phyloP scores from a whole-genome alignment of 2,888 invertebrate species.

The Thereva nobilitata region DNA sequence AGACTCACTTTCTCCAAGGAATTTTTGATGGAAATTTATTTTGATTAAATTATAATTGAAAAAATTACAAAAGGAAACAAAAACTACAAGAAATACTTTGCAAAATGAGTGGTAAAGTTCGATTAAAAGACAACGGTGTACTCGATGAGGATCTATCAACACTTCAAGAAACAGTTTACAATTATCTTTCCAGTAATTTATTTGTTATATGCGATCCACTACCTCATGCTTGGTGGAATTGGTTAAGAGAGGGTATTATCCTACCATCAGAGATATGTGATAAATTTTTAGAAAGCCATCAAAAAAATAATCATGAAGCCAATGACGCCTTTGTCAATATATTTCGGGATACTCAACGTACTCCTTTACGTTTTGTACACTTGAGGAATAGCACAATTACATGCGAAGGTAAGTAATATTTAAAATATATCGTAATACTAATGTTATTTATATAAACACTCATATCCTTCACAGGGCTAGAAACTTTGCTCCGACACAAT shows the following conservation, averaged over 20 bases:
- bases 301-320: slow-evolving; percentile 60
- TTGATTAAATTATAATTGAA: slow-evolving; percentile 5
- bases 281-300: slow-evolving; percentile 58
- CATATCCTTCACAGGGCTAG: slow-evolving; percentile 55
- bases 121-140: slow-evolving; percentile 57
- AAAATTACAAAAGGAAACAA: slow-evolving; percentile 2
- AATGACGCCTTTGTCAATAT: slow-evolving; percentile 72
- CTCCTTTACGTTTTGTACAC: slow-evolving; percentile 70
- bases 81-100: not conserved
- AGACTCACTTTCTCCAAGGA: slow-evolving; percentile 27
- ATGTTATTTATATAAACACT: slow-evolving; percentile 2
- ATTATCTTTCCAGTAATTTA: slow-evolving; percentile 55
- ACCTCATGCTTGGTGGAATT: slow-evolving; percentile 49
- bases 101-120: slow-evolving; percentile 58
- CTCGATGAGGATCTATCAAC: slow-evolving; percentile 57
- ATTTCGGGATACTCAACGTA: slow-evolving; percentile 69
- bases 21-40: slow-evolving; percentile 30
- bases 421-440: not conserved
- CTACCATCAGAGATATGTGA: slow-evolving; percentile 75
- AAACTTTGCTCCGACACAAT: slow-evolving; percentile 72
- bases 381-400: slow-evolving; percentile 73
- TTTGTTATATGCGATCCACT: slow-evolving; percentile 52
- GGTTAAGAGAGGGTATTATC: slow-evolving; percentile 63
- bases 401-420: slow-evolving; percentile 62
- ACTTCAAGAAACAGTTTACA: slow-evolving; percentile 55